Percentiles rank a stretch among this genome's conserved stretches.
phyloP scores from a whole-genome alignment of 2,797 vertebrate genomes.

The Rachycentron canadum region DNA sequence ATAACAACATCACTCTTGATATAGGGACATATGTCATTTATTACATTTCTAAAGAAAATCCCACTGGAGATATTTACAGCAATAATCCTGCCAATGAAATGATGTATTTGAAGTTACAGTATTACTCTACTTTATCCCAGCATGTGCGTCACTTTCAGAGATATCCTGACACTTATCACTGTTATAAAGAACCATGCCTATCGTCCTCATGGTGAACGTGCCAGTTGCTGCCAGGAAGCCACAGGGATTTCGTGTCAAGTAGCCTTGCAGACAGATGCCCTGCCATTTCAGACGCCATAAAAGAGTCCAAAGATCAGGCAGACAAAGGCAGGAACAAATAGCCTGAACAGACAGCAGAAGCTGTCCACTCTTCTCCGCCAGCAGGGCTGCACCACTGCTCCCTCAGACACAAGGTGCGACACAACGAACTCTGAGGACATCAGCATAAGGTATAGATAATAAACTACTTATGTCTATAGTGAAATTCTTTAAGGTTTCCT shows the following conservation, averaged over 20 bases:
- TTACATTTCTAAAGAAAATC: neutral
- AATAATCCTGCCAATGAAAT: no score
- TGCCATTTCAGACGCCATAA: slow-evolving; percentile 35
- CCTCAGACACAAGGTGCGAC: slow-evolving; percentile 29
- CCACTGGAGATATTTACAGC: neutral
- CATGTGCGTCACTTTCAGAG: slow-evolving; percentile 16
- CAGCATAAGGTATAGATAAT: neutral
- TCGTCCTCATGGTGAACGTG: neutral
- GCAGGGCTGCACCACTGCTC: slow-evolving; percentile 40
- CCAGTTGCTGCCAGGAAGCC: neutral
- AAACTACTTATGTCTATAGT: neutral
- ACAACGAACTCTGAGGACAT: neutral
- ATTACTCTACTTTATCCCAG: neutral
- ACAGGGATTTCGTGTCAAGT: neutral
- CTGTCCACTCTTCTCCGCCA: slow-evolving; percentile 57
- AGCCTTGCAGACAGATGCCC: neutral
- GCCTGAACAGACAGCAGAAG: rapidly evolving
- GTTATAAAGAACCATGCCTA: neutral
- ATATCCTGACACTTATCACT: slow-evolving; percentile 12
- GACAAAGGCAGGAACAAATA: slow-evolving; percentile 50
- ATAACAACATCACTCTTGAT: no score
- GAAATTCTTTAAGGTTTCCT: neutral
- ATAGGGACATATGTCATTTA: no score
- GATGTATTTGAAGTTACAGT: neutral
- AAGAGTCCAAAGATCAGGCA: slow-evolving; percentile 74